Percentiles rank a stretch among this genome's conserved stretches.
These are phyloP conservation scores for Hirtodrosophila histrioides DNA, from an alignment of 2,888 invertebrate genomes.

Conservation along the genomic window DNA sequence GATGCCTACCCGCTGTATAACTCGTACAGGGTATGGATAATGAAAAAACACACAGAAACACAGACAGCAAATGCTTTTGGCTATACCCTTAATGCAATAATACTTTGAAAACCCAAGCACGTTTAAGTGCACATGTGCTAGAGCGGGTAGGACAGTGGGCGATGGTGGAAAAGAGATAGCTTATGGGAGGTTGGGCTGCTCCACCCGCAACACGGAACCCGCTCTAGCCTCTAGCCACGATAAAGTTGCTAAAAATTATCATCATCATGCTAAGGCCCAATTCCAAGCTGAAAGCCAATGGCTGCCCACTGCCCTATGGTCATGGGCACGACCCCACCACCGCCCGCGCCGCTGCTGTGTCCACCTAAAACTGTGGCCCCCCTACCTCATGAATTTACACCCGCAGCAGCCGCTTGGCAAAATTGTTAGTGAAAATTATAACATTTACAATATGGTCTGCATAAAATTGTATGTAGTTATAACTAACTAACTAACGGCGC, in stretches of 20 bases:
- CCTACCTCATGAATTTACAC: constrained; percentile 34
- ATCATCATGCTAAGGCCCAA: constrained; percentile 43
- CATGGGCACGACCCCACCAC: constrained; percentile 11
- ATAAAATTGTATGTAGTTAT: constrained; percentile 77
- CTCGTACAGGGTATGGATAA: constrained; percentile 41
- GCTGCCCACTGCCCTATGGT: constrained; percentile 17
- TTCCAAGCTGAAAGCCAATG: constrained; percentile 28
- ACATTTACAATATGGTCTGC: constrained; percentile 75
- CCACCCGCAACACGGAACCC: background rate
- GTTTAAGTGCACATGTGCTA: constrained; percentile 64
- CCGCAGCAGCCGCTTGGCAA: constrained; percentile 39
- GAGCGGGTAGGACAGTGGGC: constrained; percentile 2
- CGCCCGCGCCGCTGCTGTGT: background rate
- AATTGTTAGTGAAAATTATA: constrained; percentile 77
- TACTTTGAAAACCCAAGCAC: constrained; percentile 68
- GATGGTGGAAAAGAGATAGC: background rate
- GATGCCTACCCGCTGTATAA: too few relatives aligned
- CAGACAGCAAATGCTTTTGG: constrained; percentile 48
- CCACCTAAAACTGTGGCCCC: background rate
- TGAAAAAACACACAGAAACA: constrained; percentile 6
- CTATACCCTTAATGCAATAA: constrained; percentile 55
- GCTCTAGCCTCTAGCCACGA: constrained; percentile 23
- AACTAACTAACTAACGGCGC: constrained; percentile 74
- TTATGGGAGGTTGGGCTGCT: constrained; percentile 5
- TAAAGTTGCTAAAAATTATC: constrained; percentile 75